Base-by-base conservation (phyloP, 2,888 invertebrate species). In the Dynastes maya region DNA sequence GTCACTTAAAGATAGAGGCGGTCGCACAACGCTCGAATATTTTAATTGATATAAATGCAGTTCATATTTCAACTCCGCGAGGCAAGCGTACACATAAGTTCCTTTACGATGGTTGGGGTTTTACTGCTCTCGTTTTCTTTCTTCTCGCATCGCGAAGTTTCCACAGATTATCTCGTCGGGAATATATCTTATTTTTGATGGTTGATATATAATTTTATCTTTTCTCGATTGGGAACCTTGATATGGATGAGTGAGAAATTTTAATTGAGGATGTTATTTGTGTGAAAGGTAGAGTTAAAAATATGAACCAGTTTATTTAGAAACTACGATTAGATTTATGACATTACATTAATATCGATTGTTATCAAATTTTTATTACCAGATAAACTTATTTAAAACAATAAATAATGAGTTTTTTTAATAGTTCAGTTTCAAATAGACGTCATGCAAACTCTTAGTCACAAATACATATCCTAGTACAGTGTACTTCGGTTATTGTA, bases 21-120 rank as follows among this genome's bases (percentile, higher is more conserved):
- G 53, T 58, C 72, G 58, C 58, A 58, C 72, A 72, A 72, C 55
- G 37, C 72, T 58, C 72, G 72, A 58, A 72, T 58, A 72, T 58
- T 72, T 72, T 72, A 72, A 72, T 72, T 72, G 72, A 72, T 72
- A 72, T 72, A 72, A 72, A 72, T 72, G 72, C 72, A 58, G 72
- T 58, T 72, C 72, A 72, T 72, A 72, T 58, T 72, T 72, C 72
- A 72, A 72, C 58, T 40, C 58, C 37, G 58, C 72, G 37, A 72
- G 58, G 58, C 58, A 72, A 58, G 58, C 72, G 37, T 27, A 58
- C 16, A 58, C 72, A 61, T n/a, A 72, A 9, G 37, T 58, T 40
- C 72, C 22, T 61, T 40, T 58, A 22, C 32, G 55, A 45, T 49
- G 45, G 27, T n/a, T 37, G 58, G 13, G 37, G 27, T 70, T 29